A percentile compares a stretch with the other conserved stretches of the same genome.
Evolutionary conservation across 1,140 invertebrate genomes (phyloP).

Genomic region (Paramacrobiotus metropolitanus): DNA sequence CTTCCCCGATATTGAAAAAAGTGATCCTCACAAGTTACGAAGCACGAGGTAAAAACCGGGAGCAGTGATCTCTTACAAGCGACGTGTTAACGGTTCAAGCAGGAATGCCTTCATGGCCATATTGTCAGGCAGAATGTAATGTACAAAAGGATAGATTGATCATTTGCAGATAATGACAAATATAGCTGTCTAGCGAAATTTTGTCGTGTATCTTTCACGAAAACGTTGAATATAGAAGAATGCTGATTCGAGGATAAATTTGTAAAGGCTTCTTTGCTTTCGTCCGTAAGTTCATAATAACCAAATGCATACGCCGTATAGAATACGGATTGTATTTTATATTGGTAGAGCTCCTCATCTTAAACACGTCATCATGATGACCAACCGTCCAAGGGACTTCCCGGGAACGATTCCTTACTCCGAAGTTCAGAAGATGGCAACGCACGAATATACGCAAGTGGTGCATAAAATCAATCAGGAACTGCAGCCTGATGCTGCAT

Average conservation of each 20-base stretch:
- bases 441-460: not conserved
- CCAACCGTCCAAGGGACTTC: not conserved
- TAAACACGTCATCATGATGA: not conserved
- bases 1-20: not conserved
- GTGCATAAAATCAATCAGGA: not conserved
- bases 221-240: not conserved
- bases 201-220: not conserved
- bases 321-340: not conserved
- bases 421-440: not conserved
- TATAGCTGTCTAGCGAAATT: not conserved
- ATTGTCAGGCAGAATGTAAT: not conserved
- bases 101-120: not conserved
- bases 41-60: no score
- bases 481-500: not conserved
- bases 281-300: no score
- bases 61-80: no score
- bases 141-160: not conserved
- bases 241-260: not conserved
- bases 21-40: no score
- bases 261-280: no score
- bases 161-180: not conserved
- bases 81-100: not conserved
- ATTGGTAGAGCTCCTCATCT: not conserved
- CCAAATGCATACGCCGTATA: no score
- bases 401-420: not conserved